Percentiles rank a stretch among this genome's conserved stretches.
Conservation (phyloP, 2,797 vertebrate genomes). For the Malurus splendens region DNA sequence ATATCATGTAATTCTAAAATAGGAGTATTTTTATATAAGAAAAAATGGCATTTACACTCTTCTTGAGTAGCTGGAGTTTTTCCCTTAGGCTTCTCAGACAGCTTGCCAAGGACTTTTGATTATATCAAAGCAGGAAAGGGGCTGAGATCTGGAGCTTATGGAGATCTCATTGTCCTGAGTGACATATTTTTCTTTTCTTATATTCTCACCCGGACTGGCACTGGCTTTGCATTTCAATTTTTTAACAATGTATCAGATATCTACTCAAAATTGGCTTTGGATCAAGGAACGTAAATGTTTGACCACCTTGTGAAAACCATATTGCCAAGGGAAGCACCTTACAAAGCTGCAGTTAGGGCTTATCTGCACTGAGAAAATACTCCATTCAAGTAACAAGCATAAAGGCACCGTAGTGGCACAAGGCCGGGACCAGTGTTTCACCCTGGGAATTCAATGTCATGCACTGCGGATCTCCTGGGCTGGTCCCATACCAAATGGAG, state of each 20-base stretch:
- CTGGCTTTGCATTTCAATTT: conserved; percentile 11
- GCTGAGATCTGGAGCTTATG: not conserved
- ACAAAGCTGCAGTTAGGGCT: not conserved
- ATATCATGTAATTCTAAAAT: conserved; percentile 17
- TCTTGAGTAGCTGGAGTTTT: conserved; percentile 23
- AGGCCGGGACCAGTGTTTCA: not conserved
- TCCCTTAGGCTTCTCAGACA: conserved; percentile 26
- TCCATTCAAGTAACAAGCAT: not conserved
- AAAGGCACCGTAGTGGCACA: not conserved
- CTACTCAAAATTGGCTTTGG: not conserved
- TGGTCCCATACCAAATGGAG: not conserved
- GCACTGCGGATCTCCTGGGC: not conserved
- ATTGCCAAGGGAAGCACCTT: not conserved
- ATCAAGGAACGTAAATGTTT: not conserved
- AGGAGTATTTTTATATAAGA: conserved; percentile 19
- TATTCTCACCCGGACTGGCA: not conserved
- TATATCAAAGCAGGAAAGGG: conserved; percentile 18
- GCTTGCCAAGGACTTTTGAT: conserved; percentile 22
- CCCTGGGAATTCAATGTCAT: not conserved
- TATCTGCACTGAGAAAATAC: not conserved
- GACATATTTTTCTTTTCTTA: conserved; percentile 5
- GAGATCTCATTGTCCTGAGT: conserved; percentile 11
- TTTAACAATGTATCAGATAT: conserved; percentile 17
- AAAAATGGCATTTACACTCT: conserved; percentile 27
- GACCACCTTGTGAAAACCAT: not conserved